These are phyloP conservation scores for Panthera uncia DNA, from an alignment of 2,113 vertebrate genomes.

Conservation along the genomic window DNA sequence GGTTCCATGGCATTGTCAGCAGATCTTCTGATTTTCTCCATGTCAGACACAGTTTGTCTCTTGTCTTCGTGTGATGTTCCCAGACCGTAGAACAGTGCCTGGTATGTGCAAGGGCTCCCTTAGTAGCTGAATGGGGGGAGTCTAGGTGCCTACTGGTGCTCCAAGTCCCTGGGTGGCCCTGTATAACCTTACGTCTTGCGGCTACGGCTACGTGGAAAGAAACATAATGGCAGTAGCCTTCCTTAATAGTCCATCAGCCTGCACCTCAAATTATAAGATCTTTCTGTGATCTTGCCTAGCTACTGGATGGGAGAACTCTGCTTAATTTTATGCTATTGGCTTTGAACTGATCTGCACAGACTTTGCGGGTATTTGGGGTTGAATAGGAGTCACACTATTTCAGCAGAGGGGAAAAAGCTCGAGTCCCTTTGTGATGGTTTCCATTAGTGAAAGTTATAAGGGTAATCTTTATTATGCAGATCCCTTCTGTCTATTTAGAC, in stretches of 20 bases:
- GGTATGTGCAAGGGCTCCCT: background rate
- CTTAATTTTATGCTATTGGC: background rate
- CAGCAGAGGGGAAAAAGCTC: background rate
- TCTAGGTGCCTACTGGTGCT: background rate
- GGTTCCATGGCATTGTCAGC: background rate
- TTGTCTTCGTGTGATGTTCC: background rate
- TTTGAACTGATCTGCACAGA: background rate
- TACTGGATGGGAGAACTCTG: background rate
- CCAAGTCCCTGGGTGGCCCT: background rate
- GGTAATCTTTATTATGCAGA: background rate
- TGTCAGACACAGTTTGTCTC: background rate
- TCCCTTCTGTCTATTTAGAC: background rate
- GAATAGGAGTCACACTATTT: background rate
- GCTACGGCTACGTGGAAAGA: background rate
- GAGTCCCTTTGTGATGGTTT: background rate
- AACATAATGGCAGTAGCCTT: background rate
- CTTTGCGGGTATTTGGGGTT: background rate
- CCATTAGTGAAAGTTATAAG: background rate
- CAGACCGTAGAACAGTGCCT: background rate
- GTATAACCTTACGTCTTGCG: background rate
- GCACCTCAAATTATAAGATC: background rate
- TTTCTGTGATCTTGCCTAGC: background rate
- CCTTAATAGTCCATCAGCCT: background rate
- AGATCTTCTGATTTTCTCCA: conserved; percentile 1
- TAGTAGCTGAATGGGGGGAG: background rate